Evolutionary conservation across 1,140 invertebrate species (phyloP).

Genomic region (Contarinia nasturtii): DNA sequence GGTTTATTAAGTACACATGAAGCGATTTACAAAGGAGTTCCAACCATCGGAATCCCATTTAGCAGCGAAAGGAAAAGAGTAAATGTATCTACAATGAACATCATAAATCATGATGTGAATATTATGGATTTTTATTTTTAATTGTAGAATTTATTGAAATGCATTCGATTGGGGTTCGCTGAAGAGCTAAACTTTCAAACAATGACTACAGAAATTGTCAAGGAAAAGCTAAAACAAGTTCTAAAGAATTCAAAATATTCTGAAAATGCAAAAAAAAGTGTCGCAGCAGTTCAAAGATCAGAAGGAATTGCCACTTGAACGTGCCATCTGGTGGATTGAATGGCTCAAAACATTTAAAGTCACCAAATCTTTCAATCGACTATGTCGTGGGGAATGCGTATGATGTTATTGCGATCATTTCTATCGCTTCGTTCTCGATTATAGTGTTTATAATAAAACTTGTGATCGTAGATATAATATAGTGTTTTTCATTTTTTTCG

Average conservation of each 20-base stretch:
- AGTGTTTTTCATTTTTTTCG: too few species aligned
- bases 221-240: constrained; percentile 5
- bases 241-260: constrained; percentile 14
- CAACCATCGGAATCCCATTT: constrained; percentile 27
- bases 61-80: constrained; percentile 20
- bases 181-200: constrained; percentile 7
- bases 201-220: constrained; percentile 7
- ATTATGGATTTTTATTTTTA: neutral
- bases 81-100: neutral
- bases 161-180: constrained; percentile 5
- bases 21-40: constrained; percentile 25
- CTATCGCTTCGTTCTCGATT: neutral
- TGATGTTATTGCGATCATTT: neutral
- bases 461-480: too few species aligned
- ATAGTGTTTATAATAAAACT: too few species aligned
- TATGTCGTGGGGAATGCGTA: neutral
- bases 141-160: constrained; percentile 6
- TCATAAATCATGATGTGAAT: neutral
- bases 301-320: constrained; percentile 19
- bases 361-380: neutral
- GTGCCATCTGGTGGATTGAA: constrained; percentile 26
- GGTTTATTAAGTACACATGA: constrained; percentile 26
- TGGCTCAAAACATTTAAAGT: constrained; percentile 23
- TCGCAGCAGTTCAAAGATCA: constrained; percentile 28
- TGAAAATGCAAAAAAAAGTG: constrained; percentile 16